Evolutionary conservation across 2,113 vertebrate genomes (phyloP).

Genomic region (Elephantulus edwardii): DNA sequence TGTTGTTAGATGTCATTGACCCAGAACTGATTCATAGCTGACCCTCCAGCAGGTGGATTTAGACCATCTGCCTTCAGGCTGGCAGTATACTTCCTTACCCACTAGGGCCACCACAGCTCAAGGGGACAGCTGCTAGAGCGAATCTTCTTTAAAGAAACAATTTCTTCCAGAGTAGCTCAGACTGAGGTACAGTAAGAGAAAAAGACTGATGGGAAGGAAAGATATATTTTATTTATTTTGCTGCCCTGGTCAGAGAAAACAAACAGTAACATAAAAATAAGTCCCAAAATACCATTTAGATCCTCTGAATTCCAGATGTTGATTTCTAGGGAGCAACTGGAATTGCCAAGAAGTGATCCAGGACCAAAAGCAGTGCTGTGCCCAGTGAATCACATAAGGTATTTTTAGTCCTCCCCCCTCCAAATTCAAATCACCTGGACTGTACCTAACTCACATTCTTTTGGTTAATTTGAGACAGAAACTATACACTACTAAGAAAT

Average conservation of each 20-base stretch:
- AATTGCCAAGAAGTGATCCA: fast-evolving
- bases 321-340: neutral
- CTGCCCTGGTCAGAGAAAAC: neutral
- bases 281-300: neutral
- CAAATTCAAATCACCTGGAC: neutral
- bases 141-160: conserved; percentile 3
- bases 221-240: neutral
- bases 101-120: neutral
- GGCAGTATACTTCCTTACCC: no score
- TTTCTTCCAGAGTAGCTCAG: neutral
- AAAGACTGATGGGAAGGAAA: neutral
- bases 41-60: no score
- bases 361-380: neutral
- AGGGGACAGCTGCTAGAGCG: neutral
- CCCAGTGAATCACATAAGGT: neutral
- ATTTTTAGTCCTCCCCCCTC: neutral
- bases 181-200: neutral
- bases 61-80: no score
- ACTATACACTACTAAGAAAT: neutral
- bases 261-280: neutral
- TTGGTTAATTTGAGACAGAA: neutral
- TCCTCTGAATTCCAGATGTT: neutral
- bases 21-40: no score
- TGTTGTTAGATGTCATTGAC: no score
- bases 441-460: no score